Base-by-base conservation (phyloP, 2,113 vertebrate species). In the Onychostoma macrolepis region DNA sequence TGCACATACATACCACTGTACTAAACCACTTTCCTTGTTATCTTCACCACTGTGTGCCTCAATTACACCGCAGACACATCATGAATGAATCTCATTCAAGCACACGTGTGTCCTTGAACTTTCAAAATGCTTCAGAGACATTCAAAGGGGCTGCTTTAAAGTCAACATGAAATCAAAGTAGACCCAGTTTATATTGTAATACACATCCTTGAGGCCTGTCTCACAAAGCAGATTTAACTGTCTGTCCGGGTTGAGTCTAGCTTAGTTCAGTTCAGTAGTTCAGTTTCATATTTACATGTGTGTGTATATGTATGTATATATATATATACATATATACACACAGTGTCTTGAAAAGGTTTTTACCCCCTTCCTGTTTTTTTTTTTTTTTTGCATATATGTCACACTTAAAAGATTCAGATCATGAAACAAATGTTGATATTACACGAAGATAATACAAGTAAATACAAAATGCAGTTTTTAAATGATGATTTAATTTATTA, bases 81-180 rank as follows among this genome's bases (percentile, higher is more conserved):
- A 19, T 78, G 45, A 78, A 53, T 15, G 6, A 45, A 75, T 75
- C 38, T 6, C 72, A 26, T 45, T 41, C 2, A 26, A 26, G 38
- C n/a, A 19, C 15, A 28, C 19, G 45, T 53, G 48, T 78, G 48
- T 30, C 28, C 76, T 33, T 78, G 76, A 78, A 78, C 45, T 33
- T 77, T 15, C 21, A 53, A 78, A 53, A 78, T 53, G n/a, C 43
- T 78, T 78, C 17, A 30, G 8, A 78, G 17, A 33, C 28, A 33
- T 33, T 53, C 48, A 78, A 58, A 78, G 43, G 9, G 26, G 26
- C 45, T 78, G 43, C 75, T 78, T 53, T 78, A 50, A 78, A 78
- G 75, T 78, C 75, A 78, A 78, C 26, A 30, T 53, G n/a, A 53
- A 78, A 78, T 75, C 41, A 78, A 30, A 77, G 26, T 45, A 26